Conservation (phyloP, 2,888 invertebrate genomes). For the Tridacna gigas region DNA sequence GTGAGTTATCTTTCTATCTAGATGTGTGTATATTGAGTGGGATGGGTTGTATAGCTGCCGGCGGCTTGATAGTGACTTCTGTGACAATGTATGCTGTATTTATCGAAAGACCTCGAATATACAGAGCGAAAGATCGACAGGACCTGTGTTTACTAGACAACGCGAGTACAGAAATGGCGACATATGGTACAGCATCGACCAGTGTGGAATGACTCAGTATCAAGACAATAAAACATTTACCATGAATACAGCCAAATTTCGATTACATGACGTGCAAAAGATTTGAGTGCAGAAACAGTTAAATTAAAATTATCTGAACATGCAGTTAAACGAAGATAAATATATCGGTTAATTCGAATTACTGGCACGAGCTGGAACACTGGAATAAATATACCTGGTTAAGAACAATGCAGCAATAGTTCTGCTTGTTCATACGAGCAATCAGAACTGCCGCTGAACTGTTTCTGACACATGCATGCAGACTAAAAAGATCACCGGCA, state of each 20-base stretch:
- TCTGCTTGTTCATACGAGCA: too few relatives aligned
- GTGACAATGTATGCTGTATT: conserved; percentile 43
- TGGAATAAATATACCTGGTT: too few relatives aligned
- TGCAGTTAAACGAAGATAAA: neutral
- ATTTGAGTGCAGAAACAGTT: neutral
- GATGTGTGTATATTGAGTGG: conserved; percentile 72
- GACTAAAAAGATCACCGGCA: too few relatives aligned
- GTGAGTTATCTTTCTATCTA: conserved; percentile 59
- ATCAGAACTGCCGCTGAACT: too few relatives aligned
- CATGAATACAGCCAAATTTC: neutral
- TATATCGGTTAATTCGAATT: too few relatives aligned
- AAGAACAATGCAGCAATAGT: too few relatives aligned
- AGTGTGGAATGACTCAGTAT: neutral
- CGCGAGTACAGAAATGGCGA: conserved; percentile 13
- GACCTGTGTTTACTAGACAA: conserved; percentile 46
- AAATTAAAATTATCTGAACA: neutral
- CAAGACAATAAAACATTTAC: neutral
- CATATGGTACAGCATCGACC: conserved; percentile 36
- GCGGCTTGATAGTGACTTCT: conserved; percentile 66
- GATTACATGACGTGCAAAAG: neutral
- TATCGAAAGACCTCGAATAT: neutral
- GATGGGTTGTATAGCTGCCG: conserved; percentile 70
- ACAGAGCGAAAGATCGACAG: conserved; percentile 27
- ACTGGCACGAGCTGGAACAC: too few relatives aligned
- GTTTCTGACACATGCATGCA: too few relatives aligned